Conservation (phyloP, 1,140 invertebrate species). For the Drosophila grimshawi region DNA sequence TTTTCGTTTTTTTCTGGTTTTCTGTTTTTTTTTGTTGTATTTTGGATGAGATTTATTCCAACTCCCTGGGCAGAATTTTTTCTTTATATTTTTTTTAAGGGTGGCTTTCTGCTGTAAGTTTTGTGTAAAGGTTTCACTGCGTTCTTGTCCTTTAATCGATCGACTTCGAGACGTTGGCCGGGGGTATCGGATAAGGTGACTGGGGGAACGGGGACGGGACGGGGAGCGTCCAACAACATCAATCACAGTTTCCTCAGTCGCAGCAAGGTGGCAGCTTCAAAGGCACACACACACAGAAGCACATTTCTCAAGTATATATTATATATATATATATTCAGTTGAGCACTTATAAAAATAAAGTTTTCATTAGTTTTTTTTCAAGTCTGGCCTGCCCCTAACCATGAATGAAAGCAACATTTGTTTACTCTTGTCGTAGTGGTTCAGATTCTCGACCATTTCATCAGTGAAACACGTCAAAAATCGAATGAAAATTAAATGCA, state of each 20-base stretch:
- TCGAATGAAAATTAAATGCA: too few relatives aligned
- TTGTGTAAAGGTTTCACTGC: slow-evolving; percentile 39
- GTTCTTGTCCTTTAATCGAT: slow-evolving; percentile 68
- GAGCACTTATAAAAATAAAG: neutral
- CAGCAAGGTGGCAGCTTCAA: slow-evolving; percentile 35
- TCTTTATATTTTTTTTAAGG: slow-evolving; percentile 44
- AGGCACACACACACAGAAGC: slow-evolving; percentile 7
- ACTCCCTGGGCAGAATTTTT: neutral
- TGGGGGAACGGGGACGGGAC: neutral
- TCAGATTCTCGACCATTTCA: too few relatives aligned
- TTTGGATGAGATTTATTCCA: slow-evolving; percentile 25
- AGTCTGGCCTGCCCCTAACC: too few relatives aligned
- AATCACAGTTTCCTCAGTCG: slow-evolving; percentile 69
- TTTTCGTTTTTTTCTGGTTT: slow-evolving; percentile 42
- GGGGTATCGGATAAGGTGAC: too few relatives aligned
- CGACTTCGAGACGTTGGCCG: slow-evolving; percentile 24
- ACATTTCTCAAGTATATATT: neutral
- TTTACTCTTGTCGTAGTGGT: too few relatives aligned
- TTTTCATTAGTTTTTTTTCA: neutral
- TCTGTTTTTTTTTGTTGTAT: slow-evolving; percentile 17
- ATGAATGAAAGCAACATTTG: too few relatives aligned
- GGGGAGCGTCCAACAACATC: slow-evolving; percentile 52
- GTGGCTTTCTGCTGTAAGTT: slow-evolving; percentile 56
- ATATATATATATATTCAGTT: neutral
- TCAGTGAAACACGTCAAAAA: too few relatives aligned